These are phyloP conservation scores for Aleadryas rufinucha DNA, from an alignment of 2,113 vertebrate genomes.

Conservation along the genomic window DNA sequence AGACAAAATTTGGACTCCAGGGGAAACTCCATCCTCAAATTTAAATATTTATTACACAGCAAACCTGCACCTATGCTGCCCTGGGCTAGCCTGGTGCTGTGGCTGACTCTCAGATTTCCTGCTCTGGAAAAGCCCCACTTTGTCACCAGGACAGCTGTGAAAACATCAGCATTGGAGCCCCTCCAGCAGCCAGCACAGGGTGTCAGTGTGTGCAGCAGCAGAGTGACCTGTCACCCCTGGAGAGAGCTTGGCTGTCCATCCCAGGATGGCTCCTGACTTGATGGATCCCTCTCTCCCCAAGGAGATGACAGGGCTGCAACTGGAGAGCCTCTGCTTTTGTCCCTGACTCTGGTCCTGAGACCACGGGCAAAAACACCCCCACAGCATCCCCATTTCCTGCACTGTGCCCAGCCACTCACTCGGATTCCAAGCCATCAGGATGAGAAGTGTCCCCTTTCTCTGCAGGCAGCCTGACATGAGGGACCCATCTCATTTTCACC, in stretches of 20 bases:
- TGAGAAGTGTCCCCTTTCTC: neutral
- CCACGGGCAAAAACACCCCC: neutral
- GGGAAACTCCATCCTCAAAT: neutral
- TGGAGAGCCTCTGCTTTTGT: neutral
- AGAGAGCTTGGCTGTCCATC: neutral
- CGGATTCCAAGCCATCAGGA: fast-evolving
- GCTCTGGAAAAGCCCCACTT: neutral
- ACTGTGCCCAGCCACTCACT: neutral
- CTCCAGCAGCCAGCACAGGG: neutral
- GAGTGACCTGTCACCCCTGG: neutral
- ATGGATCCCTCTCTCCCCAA: neutral
- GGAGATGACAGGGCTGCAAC: neutral
- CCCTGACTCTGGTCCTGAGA: neutral
- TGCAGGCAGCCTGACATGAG: neutral
- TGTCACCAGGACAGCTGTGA: neutral
- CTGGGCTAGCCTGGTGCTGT: neutral
- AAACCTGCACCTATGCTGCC: neutral
- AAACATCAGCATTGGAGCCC: neutral
- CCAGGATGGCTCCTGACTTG: neutral
- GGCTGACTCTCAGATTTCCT: neutral
- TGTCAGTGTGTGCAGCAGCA: neutral
- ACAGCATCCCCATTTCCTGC: neutral
- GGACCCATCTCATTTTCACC: neutral
- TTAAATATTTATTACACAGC: neutral
- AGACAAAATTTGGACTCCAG: neutral